Evolutionary conservation across 2,888 invertebrate species (phyloP), one percentile per base, ranked within the genome.

Genomic region (Seira musarum): DNA sequence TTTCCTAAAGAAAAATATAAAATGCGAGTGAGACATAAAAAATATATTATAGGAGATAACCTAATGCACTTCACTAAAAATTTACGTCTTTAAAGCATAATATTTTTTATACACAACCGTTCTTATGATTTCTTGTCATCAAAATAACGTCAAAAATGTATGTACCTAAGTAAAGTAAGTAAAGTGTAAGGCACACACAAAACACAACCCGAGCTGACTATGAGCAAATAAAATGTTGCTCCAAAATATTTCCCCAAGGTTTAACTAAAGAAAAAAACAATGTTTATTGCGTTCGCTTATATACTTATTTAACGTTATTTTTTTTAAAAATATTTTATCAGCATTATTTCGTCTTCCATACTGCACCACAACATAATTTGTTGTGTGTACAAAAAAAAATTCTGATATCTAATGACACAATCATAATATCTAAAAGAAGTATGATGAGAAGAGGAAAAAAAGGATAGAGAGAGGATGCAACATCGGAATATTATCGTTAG

Each of bases 11-110:
- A 65, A 72, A 72, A 25, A 67, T 61, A 17, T 75, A 67, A 64
- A 72, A 40, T 53, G 66, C 57, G 60, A 73, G 30, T 24, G 6
- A 13, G n/a, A n/a, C 13, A 57, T 57, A 57, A 57, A 57, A 57
- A 13, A 40, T 40, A 17, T 57, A n/a, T 57, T 57, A 57, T 57
- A 53, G 46, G n/a, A 66, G 76, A 76, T 76, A 76, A 76, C 76
- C 76, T 70, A 76, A 69, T 76, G 76, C 76, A 76, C 76, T 76
- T 69, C 69, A 69, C 64, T 63, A 61, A 21, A n/a, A 60, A 60
- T 53, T 53, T 60, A 60, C 60, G 60, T 19, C 30, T 60, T 21
- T 60, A 21, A 60, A 19, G 60, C 60, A 6, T 21, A 49, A 8
- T 21, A 22, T 60, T 21, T 60, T 60, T 21, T 60, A 30, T 30